Base-by-base conservation (phyloP, 2,888 invertebrate genomes). In the Stenoptilia bipunctidactyla region DNA sequence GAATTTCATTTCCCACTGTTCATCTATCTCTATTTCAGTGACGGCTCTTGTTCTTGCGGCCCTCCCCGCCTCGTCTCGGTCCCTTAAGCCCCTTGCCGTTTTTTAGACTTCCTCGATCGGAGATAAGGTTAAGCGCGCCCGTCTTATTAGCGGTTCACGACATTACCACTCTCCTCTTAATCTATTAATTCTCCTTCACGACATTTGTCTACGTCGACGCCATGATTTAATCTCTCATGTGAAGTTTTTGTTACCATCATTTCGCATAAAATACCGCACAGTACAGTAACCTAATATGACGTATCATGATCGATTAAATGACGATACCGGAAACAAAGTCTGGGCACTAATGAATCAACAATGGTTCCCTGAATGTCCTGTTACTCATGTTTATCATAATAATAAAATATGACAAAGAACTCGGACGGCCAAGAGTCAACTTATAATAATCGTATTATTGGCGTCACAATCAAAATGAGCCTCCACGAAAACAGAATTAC, bases 1-100 rank as follows among this genome's bases (percentile, higher is more conserved):
- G 84, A 85, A 85, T 85, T 85, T 85, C 84, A 85, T 85, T 85
- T 85, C 84, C 84, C 80, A 82, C 82, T 84, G 83, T 85, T 84
- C 84, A 85, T 85, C 83, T 84, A 82, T 85, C 84, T 84, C 83
- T 82, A 82, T 83, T 83, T 79, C 82, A 82, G 71, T 83, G 83
- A 83, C 83, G 79, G 73, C 80, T 72, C 80, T 80, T 82, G 83
- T 84, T 84, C 83, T 83, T 83, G 68, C 61, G n/a, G n/a, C n/a
- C 52, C 54, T 58, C 54, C 63, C 66, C 55, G 61, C 56, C 55
- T 53, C 58, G 55, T 46, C 55, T 49, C 54, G 25, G 12, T 55
- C 56, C 56, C 20, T 50, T 56, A 46, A 46, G 44, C 65, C 66
- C 63, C 66, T 66, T 67, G 20, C 70, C 72, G 74, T 82, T 82